phyloP scores from a whole-genome alignment of 2,113 vertebrate species.

The Cochlearius cochlearius region DNA sequence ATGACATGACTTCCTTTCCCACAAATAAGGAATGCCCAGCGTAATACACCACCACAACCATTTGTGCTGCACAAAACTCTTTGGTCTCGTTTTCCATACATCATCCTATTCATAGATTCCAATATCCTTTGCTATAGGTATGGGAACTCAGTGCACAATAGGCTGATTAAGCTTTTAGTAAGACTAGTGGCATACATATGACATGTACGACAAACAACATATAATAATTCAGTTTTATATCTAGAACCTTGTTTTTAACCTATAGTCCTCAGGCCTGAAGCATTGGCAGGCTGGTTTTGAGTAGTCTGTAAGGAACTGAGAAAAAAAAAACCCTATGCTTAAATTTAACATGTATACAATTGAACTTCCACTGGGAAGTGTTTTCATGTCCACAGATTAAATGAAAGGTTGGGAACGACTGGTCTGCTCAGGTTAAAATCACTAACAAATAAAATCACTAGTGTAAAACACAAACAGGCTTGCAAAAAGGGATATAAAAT shows the following conservation, averaged over 20 bases:
- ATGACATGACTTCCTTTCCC: neutral
- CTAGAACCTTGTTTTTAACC: neutral
- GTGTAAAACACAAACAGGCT: neutral
- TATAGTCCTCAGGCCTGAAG: neutral
- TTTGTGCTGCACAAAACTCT: neutral
- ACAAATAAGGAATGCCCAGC: neutral
- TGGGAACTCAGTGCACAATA: neutral
- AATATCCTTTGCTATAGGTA: neutral
- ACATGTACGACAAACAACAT: neutral
- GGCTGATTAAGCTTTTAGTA: neutral
- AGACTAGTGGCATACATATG: neutral
- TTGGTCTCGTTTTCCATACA: neutral
- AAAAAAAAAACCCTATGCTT: neutral
- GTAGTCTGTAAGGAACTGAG: neutral
- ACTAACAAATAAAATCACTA: neutral
- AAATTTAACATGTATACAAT: neutral
- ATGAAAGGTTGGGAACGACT: neutral
- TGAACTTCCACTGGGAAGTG: neutral
- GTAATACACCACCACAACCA: neutral
- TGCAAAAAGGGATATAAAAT: neutral
- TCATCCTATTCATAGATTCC: neutral
- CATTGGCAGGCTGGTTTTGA: neutral
- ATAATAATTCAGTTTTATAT: neutral
- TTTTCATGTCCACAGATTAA: neutral
- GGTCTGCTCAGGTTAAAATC: neutral